Base-by-base conservation (phyloP, 2,888 invertebrate genomes). In the Actias luna region DNA sequence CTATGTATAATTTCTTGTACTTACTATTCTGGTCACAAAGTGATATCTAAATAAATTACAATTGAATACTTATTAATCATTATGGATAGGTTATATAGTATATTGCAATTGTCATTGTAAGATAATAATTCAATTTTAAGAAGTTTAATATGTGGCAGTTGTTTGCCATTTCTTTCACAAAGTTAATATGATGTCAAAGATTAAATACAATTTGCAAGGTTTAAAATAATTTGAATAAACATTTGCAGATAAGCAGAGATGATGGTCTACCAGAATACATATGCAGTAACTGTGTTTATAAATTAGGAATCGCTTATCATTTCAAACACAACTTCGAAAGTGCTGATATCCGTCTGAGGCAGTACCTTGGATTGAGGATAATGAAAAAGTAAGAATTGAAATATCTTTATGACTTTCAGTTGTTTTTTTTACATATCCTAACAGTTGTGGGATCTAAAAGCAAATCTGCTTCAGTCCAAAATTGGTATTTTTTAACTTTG, bases 281-380 rank as follows among this genome's bases (percentile, higher is more conserved):
- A 71, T 94, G 94, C 68, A 94, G 94, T 67, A 94, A 94, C 70
- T 94, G 94, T 72, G 89, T 94, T 8, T 94, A 94, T 67, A 93
- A 94, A 61, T 73, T 94, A 29, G 94, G 94, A 5, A 92, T 94
- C 33, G 94, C 94, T 0, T 94, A 94, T 74, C 94, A 94, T 71
- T 94, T 94, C 66, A 94, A 94, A 72, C 94, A 94, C 69, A 93
- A 94, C 27, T 94, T 93, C 74, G 94, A 94, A 76, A 94, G 93
- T 71, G 93, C 94, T 1, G 94, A 94, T 71, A 78, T 94, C 62
- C 84, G 94, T 57, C 72, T 94, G 57, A 83, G 94, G 57, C 94
- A 94, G 69, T 94, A 94, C 78, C 82, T 94, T 64, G 94, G 94
- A 12, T 73, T 94, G 36, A 79, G 77, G 58, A 71, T 77, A 25